phyloP scores from a whole-genome alignment of 1,140 invertebrate genomes.

The Lepidurus arcticus region DNA sequence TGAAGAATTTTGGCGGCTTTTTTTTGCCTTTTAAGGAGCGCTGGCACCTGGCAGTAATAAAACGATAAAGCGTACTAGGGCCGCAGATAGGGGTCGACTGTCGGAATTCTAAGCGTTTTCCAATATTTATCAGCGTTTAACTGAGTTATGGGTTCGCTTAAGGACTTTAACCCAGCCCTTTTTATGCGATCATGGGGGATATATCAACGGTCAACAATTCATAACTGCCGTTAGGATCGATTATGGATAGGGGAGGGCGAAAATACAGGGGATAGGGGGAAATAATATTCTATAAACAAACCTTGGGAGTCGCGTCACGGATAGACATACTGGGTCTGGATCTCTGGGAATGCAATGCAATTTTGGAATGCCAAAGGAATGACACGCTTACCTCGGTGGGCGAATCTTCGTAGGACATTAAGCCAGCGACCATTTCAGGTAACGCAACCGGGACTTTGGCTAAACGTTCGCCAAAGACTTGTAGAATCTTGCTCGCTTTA shows the following conservation, averaged over 20 bases:
- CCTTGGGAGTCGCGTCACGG: not conserved
- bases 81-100: not conserved
- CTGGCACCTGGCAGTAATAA: not conserved
- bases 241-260: not conserved
- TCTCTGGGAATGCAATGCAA: not conserved
- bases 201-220: not conserved
- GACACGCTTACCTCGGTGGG: conserved; percentile 45
- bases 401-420: conserved; percentile 61
- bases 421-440: conserved; percentile 70
- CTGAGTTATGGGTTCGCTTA: not conserved
- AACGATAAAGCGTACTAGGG: not conserved
- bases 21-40: not conserved
- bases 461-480: conserved; percentile 56
- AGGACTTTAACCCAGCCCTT: not conserved
- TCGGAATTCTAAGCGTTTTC: not conserved
- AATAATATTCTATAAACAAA: not conserved
- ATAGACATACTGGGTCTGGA: not conserved
- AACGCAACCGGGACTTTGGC: conserved; percentile 57
- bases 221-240: not conserved
- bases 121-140: conserved; percentile 5
- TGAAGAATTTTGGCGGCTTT: not conserved
- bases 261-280: too few species aligned
- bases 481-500: conserved; percentile 58
- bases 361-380: not conserved
- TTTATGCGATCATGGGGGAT: not conserved